Evolutionary conservation across 2,888 invertebrate genomes (phyloP).

Genomic region (Nineta flava): DNA sequence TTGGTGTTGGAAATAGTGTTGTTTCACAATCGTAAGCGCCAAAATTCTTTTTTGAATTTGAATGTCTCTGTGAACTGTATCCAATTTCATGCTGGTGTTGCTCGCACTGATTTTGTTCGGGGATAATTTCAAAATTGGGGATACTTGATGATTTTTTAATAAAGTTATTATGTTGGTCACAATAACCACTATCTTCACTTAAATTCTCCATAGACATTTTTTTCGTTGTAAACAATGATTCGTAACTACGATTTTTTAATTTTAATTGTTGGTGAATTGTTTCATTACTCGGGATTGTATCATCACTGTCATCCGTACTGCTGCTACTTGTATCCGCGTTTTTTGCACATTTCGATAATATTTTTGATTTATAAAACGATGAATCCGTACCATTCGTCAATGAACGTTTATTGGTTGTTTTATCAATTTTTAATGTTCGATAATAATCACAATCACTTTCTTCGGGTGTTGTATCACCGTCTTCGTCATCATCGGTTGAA

Average conservation of each 20-base stretch:
- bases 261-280: slow-evolving; percentile 19
- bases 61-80: slow-evolving; percentile 2
- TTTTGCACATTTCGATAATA: slow-evolving; percentile 21
- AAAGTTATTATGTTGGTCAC: slow-evolving; percentile 33
- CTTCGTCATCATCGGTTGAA: slow-evolving; percentile 19
- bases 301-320: slow-evolving; percentile 19
- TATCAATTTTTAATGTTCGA: slow-evolving; percentile 21
- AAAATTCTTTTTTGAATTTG: slow-evolving; percentile 15
- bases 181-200: slow-evolving; percentile 66
- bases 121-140: slow-evolving; percentile 24
- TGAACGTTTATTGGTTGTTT: slow-evolving; percentile 11
- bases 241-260: slow-evolving; percentile 25
- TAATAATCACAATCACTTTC: slow-evolving; percentile 15
- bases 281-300: slow-evolving; percentile 16
- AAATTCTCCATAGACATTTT: slow-evolving; percentile 60
- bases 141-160: slow-evolving; percentile 28
- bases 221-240: slow-evolving; percentile 21
- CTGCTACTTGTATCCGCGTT: slow-evolving; percentile 18
- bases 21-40: slow-evolving; percentile 22
- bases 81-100: slow-evolving; percentile 8
- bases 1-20: slow-evolving; percentile 19
- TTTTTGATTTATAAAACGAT: slow-evolving; percentile 19
- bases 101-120: slow-evolving; percentile 2
- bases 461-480: slow-evolving; percentile 19
- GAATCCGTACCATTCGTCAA: slow-evolving; percentile 12